A percentile compares a stretch with the other conserved stretches of the same genome.
Evolutionary conservation across 1,140 invertebrate genomes (phyloP).

Genomic region (Helicoverpa armigera): DNA sequence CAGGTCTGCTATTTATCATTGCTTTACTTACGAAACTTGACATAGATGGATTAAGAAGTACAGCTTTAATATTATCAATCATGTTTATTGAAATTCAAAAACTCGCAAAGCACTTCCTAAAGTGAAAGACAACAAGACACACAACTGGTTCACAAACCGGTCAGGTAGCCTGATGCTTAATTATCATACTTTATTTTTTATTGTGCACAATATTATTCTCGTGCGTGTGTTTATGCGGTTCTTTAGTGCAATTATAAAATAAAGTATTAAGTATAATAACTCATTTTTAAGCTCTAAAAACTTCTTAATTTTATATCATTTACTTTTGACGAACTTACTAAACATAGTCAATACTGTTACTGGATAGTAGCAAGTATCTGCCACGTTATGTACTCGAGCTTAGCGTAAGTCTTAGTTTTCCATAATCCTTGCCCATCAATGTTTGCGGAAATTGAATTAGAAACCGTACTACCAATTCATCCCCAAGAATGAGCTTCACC

Average conservation of each 20-base stretch:
- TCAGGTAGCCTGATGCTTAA: background rate
- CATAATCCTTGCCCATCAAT: no score
- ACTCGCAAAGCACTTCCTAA: conserved; percentile 8
- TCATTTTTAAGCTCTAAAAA: no score
- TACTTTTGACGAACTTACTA: no score
- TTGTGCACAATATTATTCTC: no score
- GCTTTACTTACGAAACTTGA: background rate
- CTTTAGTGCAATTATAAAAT: no score
- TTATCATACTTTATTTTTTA: conserved; percentile 2
- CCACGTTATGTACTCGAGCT: no score
- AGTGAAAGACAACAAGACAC: conserved; percentile 15
- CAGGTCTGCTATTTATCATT: background rate
- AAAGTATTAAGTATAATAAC: no score
- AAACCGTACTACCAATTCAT: background rate
- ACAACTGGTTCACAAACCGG: conserved; percentile 1
- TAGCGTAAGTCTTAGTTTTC: no score
- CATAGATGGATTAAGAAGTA: background rate
- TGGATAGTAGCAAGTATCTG: no score
- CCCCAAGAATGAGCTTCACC: background rate
- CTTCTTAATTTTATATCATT: no score
- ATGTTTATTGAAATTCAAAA: conserved; percentile 20
- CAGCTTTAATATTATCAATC: conserved; percentile 9
- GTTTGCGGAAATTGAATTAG: background rate
- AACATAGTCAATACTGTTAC: no score
- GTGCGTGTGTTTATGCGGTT: background rate